These are phyloP conservation scores for Cataglyphis albicans DNA, from an alignment of 2,888 invertebrate species.

Conservation along the genomic window DNA sequence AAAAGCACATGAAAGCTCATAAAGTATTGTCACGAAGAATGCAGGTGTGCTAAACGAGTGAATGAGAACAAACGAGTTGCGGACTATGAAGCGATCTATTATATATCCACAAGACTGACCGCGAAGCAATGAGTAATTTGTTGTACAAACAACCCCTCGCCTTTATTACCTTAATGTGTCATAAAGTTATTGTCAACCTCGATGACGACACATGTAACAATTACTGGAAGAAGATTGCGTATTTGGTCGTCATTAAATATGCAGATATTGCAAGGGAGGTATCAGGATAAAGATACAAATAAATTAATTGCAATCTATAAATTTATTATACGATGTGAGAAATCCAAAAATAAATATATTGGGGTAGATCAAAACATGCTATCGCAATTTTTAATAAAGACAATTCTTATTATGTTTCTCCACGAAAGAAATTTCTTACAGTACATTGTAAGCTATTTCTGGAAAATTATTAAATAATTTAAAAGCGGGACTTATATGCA, in stretches of 20 bases:
- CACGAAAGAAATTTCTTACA: background rate
- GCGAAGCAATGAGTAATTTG: constrained; percentile 1
- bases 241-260: background rate
- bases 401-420: background rate
- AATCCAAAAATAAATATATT: background rate
- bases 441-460: background rate
- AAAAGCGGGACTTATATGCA: background rate
- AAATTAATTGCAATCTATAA: background rate
- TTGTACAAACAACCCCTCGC: background rate
- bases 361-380: background rate
- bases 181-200: background rate
- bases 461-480: background rate
- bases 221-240: background rate
- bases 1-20: background rate
- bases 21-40: constrained; percentile 10
- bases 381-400: background rate
- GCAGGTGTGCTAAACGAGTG: background rate
- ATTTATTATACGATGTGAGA: background rate
- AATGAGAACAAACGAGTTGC: constrained; percentile 14
- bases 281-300: background rate
- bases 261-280: no score
- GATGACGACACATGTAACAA: background rate
- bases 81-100: constrained; percentile 17
- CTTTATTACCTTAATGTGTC: constrained; percentile 26
- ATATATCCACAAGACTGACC: background rate